Evolutionary conservation across 2,113 vertebrate genomes (phyloP).

Genomic region (Abramis brama): DNA sequence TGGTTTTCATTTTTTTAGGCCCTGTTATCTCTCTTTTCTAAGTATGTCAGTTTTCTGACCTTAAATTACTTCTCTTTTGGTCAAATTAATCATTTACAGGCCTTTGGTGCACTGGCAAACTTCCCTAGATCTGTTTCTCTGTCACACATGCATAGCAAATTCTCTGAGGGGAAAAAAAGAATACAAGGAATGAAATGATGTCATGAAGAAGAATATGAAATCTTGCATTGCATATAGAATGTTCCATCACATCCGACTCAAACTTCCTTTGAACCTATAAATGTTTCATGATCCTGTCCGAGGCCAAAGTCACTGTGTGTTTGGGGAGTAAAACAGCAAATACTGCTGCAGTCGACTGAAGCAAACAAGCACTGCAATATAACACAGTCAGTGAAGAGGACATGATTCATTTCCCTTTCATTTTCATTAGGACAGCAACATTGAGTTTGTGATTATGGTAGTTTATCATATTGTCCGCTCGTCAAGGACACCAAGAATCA

Average conservation of each 20-base stretch:
- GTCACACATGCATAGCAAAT: neutral
- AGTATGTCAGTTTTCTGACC: constrained; percentile 17
- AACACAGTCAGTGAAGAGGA: neutral
- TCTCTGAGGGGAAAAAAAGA: neutral
- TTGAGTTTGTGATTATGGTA: neutral
- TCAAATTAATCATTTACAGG: constrained; percentile 53
- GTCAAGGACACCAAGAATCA: neutral
- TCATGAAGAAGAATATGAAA: neutral
- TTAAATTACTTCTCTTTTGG: constrained; percentile 8
- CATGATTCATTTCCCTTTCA: constrained; percentile 5
- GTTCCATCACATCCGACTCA: neutral
- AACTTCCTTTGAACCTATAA: neutral
- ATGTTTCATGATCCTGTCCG: neutral
- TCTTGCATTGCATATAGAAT: neutral
- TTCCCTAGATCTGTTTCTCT: neutral
- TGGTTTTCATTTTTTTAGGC: constrained; percentile 9
- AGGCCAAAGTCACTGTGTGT: constrained; percentile 8
- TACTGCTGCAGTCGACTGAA: neutral
- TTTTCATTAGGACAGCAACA: neutral
- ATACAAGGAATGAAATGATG: no score
- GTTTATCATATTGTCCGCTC: neutral
- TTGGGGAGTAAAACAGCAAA: neutral
- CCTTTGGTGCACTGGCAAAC: neutral
- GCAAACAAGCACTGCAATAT: neutral
- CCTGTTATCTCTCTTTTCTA: neutral